Conservation (phyloP, 2,113 vertebrate genomes). For the Calidris pugnax region DNA sequence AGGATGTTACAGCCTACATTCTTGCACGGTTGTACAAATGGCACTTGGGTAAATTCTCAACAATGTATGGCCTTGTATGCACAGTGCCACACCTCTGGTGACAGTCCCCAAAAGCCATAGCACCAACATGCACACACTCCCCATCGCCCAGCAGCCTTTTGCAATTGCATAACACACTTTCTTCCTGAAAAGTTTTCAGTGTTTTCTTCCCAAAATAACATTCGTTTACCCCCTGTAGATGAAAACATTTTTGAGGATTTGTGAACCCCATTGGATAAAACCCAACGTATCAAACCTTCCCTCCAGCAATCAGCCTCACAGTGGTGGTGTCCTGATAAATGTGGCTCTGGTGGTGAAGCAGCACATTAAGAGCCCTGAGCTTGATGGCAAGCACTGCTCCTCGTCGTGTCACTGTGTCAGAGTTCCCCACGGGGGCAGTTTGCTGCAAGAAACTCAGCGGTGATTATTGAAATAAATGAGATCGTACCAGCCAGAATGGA, state of each 20-base stretch:
- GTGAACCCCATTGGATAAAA: background rate
- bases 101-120: background rate
- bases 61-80: accelerated
- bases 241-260: background rate
- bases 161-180: background rate
- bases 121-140: background rate
- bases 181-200: background rate
- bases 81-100: background rate
- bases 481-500: background rate
- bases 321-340: background rate
- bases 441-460: background rate
- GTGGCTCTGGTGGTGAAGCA: background rate
- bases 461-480: conserved; percentile 46
- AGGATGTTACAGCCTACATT: background rate
- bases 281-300: background rate
- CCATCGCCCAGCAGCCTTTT: background rate
- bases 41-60: background rate
- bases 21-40: background rate
- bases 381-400: background rate
- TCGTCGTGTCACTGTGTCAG: background rate
- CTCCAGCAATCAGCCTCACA: conserved; percentile 20
- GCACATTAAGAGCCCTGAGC: background rate
- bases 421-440: conserved; percentile 3
- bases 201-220: background rate
- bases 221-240: background rate